phyloP scores from a whole-genome alignment of 2,113 vertebrate species.

The Gymnogyps californianus region DNA sequence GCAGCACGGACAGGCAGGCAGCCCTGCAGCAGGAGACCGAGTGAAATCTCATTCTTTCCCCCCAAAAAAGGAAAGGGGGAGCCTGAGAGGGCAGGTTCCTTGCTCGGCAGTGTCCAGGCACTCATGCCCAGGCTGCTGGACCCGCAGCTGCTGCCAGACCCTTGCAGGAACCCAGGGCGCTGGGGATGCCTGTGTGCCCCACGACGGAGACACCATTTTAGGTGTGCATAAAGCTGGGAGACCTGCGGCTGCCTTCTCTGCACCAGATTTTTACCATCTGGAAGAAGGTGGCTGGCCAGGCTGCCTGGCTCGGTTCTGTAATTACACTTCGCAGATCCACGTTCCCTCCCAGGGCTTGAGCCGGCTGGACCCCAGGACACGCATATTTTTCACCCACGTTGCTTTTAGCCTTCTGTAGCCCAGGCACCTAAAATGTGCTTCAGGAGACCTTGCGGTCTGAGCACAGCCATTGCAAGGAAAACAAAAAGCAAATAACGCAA shows the following conservation, averaged over 20 bases:
- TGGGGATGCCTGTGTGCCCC: neutral
- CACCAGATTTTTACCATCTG: neutral
- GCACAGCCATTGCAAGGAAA: neutral
- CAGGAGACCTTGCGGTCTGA: neutral
- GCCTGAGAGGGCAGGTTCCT: neutral
- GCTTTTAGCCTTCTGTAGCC: neutral
- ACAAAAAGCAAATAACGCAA: neutral
- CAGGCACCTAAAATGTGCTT: neutral
- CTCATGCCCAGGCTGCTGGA: neutral
- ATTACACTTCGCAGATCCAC: neutral
- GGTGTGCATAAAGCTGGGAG: neutral
- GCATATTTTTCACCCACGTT: neutral
- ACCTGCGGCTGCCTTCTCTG: neutral
- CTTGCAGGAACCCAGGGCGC: fast-evolving
- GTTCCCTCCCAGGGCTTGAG: neutral
- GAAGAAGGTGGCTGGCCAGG: neutral
- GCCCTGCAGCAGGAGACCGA: neutral
- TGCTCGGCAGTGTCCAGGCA: neutral
- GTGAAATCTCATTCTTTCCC: neutral
- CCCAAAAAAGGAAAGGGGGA: neutral
- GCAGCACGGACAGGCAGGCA: neutral
- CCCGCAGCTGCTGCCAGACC: neutral
- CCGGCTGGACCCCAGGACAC: neutral
- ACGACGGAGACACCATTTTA: fast-evolving
- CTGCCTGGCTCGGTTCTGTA: neutral